Percentiles rank a stretch among this genome's conserved stretches.
phyloP scores from a whole-genome alignment of 1,140 invertebrate genomes.

The Armadillidium nasatum region DNA sequence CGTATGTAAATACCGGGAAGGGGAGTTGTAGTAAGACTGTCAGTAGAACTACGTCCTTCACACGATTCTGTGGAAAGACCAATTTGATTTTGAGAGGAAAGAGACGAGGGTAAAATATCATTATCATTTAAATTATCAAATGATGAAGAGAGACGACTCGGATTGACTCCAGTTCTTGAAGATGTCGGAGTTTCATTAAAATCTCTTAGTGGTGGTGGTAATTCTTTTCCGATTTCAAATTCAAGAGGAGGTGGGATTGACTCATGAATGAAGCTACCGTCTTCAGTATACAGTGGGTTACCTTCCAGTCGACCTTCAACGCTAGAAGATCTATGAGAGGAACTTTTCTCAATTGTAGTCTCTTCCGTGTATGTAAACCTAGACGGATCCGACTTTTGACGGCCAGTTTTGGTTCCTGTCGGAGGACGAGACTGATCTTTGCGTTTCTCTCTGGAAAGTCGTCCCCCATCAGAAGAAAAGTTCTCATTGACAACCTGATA shows the following conservation, averaged over 20 bases:
- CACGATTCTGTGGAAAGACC: background rate
- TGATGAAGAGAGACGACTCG: slow-evolving; percentile 24
- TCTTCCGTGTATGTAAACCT: slow-evolving; percentile 30
- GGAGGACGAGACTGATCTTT: slow-evolving; percentile 27
- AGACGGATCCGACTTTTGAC: slow-evolving; percentile 29
- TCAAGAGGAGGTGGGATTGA: background rate
- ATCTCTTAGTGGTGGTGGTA: too few species aligned
- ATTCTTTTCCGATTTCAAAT: too few species aligned
- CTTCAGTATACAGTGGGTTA: background rate
- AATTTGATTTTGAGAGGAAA: too few species aligned
- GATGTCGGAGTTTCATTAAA: too few species aligned
- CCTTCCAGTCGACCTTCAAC: slow-evolving; percentile 27
- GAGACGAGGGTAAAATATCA: background rate
- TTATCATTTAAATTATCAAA: slow-evolving; percentile 6
- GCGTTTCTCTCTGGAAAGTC: slow-evolving; percentile 33
- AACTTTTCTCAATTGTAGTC: slow-evolving; percentile 28
- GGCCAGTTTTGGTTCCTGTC: slow-evolving; percentile 16
- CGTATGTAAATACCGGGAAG: slow-evolving; percentile 42
- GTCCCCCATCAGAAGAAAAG: slow-evolving; percentile 32
- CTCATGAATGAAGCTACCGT: too few species aligned
- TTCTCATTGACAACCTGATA: slow-evolving; percentile 23
- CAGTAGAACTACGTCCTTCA: slow-evolving; percentile 25
- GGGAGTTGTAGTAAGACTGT: slow-evolving; percentile 38
- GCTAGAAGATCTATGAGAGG: background rate
- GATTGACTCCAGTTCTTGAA: too few species aligned